Evolutionary conservation across 2,113 vertebrate genomes (phyloP).

Genomic region (Cyrtonyx montezumae): DNA sequence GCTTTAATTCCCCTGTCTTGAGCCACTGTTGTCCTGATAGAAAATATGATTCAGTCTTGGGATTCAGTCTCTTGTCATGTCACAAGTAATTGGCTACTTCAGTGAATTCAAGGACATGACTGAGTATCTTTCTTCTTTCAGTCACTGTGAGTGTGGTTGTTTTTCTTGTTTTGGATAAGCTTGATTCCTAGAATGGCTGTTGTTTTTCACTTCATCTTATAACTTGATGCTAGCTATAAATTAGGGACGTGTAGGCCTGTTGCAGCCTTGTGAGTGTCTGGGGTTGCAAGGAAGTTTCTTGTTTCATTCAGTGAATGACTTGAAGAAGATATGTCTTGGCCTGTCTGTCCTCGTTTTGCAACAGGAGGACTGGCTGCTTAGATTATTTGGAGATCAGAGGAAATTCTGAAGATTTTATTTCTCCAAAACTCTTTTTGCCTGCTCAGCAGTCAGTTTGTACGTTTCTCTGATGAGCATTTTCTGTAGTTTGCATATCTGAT

Average conservation of each 20-base stretch:
- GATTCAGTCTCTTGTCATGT: not conserved
- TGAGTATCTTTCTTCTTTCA: not conserved
- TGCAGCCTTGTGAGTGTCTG: not conserved
- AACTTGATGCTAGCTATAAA: not conserved
- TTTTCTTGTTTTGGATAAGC: not conserved
- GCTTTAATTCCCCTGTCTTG: not conserved
- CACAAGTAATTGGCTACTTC: not conserved
- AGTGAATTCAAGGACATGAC: not conserved
- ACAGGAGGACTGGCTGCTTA: not conserved
- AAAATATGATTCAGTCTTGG: not conserved
- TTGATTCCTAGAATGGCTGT: not conserved
- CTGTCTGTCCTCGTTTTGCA: not conserved
- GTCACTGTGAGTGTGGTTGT: not conserved
- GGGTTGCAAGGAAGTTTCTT: not conserved
- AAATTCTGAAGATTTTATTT: not conserved
- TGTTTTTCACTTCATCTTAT: not conserved
- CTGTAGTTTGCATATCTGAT: not conserved
- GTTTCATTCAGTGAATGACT: not conserved
- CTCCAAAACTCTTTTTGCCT: not conserved
- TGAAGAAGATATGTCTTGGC: not conserved
- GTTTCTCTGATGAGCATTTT: not conserved
- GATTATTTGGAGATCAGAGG: not conserved
- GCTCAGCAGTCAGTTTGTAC: not conserved
- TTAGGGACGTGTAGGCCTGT: not conserved
- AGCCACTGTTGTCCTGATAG: not conserved